Percentiles rank a stretch among this genome's conserved stretches.
phyloP scores from a whole-genome alignment of 2,888 invertebrate species.

The Argyresthia albistria region DNA sequence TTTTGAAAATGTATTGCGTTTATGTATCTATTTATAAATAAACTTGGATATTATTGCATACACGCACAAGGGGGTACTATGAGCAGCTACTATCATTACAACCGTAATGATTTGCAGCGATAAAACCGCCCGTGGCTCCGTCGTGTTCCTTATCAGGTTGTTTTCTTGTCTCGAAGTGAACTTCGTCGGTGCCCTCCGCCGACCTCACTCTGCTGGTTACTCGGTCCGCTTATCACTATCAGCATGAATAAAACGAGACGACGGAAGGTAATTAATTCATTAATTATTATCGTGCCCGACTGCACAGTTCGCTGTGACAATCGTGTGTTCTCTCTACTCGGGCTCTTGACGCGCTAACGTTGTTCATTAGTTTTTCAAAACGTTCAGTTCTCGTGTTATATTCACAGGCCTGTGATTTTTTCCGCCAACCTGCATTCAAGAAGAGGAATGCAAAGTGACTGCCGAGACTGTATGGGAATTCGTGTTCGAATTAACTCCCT shows the following conservation, averaged over 20 bases:
- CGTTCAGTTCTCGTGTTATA: constrained; percentile 19
- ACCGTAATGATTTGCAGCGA: constrained; percentile 15
- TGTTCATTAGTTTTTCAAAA: neutral
- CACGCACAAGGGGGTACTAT: too few relatives aligned
- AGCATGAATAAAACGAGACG: constrained; percentile 60
- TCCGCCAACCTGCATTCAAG: constrained; percentile 62
- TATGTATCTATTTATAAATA: too few relatives aligned
- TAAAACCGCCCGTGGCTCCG: constrained; percentile 52
- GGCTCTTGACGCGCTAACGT: neutral
- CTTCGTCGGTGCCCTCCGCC: constrained; percentile 63
- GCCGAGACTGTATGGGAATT: constrained; percentile 89
- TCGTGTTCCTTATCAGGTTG: constrained; percentile 63
- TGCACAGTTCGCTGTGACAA: constrained; percentile 18
- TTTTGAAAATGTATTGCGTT: too few relatives aligned
- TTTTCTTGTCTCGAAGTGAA: constrained; percentile 54
- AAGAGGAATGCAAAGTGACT: constrained; percentile 78
- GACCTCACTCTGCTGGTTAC: constrained; percentile 55
- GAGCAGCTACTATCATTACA: neutral
- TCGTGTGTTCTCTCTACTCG: neutral
- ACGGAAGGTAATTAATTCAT: constrained; percentile 50
- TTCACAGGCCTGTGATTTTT: constrained; percentile 53
- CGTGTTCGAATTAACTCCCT: constrained; percentile 89
- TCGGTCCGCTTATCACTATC: constrained; percentile 56
- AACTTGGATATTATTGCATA: too few relatives aligned
- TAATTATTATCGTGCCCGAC: constrained; percentile 40